Percentiles rank a stretch among this genome's conserved stretches.
Conservation (phyloP, 2,113 vertebrate species). For the Hiodon alosoides region DNA sequence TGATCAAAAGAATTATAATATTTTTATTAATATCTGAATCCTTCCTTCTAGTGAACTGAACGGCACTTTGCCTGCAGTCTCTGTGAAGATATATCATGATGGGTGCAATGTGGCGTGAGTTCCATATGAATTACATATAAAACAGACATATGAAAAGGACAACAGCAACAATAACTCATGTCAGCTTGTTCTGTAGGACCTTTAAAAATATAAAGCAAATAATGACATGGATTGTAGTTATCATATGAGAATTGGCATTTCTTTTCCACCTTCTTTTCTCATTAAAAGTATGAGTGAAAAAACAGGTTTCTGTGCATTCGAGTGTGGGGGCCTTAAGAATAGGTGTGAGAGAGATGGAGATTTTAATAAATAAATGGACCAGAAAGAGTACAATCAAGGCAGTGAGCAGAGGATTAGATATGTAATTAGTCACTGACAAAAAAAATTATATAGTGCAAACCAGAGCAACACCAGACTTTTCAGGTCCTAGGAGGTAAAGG, state of each 20-base stretch:
- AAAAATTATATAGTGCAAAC: not conserved
- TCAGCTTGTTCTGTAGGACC: too few species aligned
- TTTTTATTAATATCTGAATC: not conserved
- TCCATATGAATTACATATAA: too few species aligned
- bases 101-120: too few species aligned
- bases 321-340: too few species aligned
- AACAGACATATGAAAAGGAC: not conserved
- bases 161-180: not conserved
- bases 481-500: conserved; percentile 1
- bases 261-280: too few species aligned
- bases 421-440: not conserved
- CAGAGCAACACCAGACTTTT: not conserved
- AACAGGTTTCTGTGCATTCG: too few species aligned
- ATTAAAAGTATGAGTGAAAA: too few species aligned
- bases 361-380: not conserved
- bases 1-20: too few species aligned
- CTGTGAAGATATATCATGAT: not conserved
- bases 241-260: too few species aligned
- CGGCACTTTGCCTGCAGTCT: not conserved
- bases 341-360: too few species aligned
- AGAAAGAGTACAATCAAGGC: not conserved
- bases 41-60: not conserved
- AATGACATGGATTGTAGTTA: not conserved
- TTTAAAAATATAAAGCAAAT: not conserved
- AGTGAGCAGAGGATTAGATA: not conserved